A percentile compares a stretch with the other conserved stretches of the same genome.
Conservation (phyloP, 2,797 vertebrate genomes). For the Steatocranus sp. region DNA sequence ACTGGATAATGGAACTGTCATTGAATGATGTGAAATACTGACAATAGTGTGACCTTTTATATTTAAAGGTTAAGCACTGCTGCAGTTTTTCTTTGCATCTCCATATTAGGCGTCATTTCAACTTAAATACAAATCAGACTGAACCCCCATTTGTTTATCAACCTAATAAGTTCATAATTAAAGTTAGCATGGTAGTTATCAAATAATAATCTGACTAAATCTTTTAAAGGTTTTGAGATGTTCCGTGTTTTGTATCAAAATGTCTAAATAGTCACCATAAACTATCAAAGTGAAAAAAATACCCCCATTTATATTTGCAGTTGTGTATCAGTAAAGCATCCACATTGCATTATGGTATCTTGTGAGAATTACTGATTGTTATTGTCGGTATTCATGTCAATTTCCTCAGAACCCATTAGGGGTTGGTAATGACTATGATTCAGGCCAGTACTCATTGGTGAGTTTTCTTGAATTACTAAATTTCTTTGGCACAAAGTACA, state of each 20-base stretch:
- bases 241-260: constrained; percentile 63
- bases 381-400: constrained; percentile 32
- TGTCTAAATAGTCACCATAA: constrained; percentile 31
- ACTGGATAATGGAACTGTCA: not conserved
- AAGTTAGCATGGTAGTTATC: not conserved
- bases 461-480: not conserved
- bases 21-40: not conserved
- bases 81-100: not conserved
- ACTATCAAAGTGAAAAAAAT: not conserved
- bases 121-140: not conserved
- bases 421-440: constrained; percentile 6
- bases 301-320: not conserved
- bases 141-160: not conserved
- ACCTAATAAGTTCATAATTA: constrained; percentile 5
- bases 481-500: not conserved
- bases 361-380: constrained; percentile 39
- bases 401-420: constrained; percentile 19
- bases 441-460: constrained; percentile 20
- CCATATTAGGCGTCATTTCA: not conserved
- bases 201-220: constrained; percentile 32
- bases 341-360: constrained; percentile 26
- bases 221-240: constrained; percentile 43
- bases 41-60: not conserved
- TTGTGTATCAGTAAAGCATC: constrained; percentile 29
- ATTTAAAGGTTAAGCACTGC: not conserved